phyloP scores from a whole-genome alignment of 2,888 invertebrate species.

The Zeuzera pyrina region DNA sequence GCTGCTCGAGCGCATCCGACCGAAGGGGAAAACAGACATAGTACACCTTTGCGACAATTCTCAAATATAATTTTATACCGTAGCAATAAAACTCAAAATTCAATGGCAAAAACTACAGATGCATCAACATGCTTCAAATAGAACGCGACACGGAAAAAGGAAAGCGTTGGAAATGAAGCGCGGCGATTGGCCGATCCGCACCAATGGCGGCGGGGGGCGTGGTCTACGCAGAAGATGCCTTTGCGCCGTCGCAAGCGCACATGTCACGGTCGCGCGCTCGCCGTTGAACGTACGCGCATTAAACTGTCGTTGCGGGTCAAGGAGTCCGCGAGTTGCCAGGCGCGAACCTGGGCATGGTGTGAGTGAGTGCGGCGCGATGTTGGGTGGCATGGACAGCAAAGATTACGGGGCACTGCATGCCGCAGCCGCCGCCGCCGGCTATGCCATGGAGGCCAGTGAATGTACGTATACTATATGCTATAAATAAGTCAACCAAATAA shows the following conservation, averaged over 20 bases:
- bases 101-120: constrained; percentile 23
- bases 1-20: constrained; percentile 61
- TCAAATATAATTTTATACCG: constrained; percentile 3
- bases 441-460: constrained; percentile 57
- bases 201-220: constrained; percentile 58
- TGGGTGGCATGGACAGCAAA: constrained; percentile 66
- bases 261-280: constrained; percentile 31
- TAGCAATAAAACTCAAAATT: constrained; percentile 20
- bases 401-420: constrained; percentile 68
- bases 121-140: constrained; percentile 67
- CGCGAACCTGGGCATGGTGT: constrained; percentile 19
- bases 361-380: constrained; percentile 51
- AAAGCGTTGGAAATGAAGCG: constrained; percentile 67
- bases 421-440: constrained; percentile 54
- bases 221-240: constrained; percentile 24
- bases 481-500: background rate
- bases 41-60: constrained; percentile 20
- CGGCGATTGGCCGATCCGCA: constrained; percentile 59
- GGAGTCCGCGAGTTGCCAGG: constrained; percentile 5
- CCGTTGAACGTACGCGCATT: constrained; percentile 28
- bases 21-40: constrained; percentile 64
- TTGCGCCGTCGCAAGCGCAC: constrained; percentile 24
- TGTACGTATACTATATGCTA: background rate
- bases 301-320: constrained; percentile 14
- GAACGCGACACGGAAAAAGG: constrained; percentile 66